phyloP scores from a whole-genome alignment of 2,797 vertebrate genomes.

The Mormyrus hasselquistii region DNA sequence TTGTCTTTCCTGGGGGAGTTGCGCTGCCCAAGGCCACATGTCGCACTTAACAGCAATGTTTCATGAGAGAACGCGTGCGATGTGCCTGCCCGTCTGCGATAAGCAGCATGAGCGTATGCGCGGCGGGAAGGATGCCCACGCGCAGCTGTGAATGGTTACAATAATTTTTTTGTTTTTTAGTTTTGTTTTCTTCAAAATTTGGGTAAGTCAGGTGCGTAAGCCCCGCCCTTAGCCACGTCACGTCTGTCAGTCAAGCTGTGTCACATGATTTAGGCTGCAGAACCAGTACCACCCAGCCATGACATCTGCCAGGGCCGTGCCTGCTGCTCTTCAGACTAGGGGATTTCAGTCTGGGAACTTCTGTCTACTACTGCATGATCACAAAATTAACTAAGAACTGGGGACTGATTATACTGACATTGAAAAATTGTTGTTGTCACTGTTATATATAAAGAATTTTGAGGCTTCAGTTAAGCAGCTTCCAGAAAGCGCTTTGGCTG shows the following conservation, averaged over 20 bases:
- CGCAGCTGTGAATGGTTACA: neutral
- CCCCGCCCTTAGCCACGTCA: neutral
- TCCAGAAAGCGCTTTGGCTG: neutral
- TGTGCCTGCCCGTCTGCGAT: neutral
- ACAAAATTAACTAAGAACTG: neutral
- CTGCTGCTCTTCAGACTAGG: neutral
- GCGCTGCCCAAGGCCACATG: neutral
- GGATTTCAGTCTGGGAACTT: neutral
- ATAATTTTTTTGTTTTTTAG: neutral
- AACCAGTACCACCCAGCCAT: neutral
- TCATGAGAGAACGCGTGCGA: neutral
- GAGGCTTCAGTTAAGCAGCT: neutral
- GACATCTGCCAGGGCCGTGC: neutral
- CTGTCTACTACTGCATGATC: neutral
- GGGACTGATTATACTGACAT: neutral
- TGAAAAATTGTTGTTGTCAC: neutral
- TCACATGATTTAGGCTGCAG: neutral
- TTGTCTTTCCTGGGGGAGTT: neutral
- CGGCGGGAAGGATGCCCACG: neutral
- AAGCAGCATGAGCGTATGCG: neutral
- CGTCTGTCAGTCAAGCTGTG: neutral
- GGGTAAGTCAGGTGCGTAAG: neutral
- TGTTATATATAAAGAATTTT: neutral
- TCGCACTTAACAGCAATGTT: neutral
- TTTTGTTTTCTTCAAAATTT: neutral